Evolutionary conservation across 92 coral and sea anemone species (phyloP).

Genomic region (Palythoa grandis): DNA sequence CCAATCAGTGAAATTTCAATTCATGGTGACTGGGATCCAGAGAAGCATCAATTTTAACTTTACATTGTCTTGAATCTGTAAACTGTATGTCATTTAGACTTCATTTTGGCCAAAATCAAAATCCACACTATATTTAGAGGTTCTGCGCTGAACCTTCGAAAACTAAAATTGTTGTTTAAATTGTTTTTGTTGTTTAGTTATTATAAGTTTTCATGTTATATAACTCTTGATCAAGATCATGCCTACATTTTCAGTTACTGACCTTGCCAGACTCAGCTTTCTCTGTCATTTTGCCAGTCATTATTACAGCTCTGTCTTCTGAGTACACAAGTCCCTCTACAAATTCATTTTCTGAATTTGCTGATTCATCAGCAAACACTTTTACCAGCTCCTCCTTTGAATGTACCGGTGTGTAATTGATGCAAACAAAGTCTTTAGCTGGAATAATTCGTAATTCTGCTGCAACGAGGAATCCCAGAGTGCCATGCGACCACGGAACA

Average conservation of each 20-base stretch:
- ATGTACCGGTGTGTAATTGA: conserved; percentile 55
- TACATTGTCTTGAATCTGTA: too few species aligned
- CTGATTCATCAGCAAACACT: conserved; percentile 46
- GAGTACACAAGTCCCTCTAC: conserved; percentile 68
- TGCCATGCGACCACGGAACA: conserved; percentile 73
- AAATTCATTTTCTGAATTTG: conserved; percentile 54
- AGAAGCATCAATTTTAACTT: too few species aligned
- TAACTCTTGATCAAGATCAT: background rate
- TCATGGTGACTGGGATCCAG: too few species aligned
- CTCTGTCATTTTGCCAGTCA: conserved; percentile 60
- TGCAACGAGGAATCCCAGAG: conserved; percentile 71
- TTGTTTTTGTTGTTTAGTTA: too few species aligned
- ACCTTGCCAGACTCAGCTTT: conserved; percentile 53
- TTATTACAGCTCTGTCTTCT: conserved; percentile 61
- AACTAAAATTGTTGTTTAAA: too few species aligned
- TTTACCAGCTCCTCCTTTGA: conserved; percentile 43
- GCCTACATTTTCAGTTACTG: background rate
- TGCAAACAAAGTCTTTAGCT: conserved; percentile 57
- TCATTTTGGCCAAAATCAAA: too few species aligned
- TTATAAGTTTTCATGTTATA: too few species aligned
- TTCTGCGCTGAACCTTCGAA: too few species aligned
- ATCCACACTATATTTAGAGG: too few species aligned
- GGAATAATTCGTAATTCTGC: conserved; percentile 65
- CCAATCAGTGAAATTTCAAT: too few species aligned
- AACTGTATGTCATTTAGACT: too few species aligned